These are phyloP conservation scores for Calephelis perditalis DNA, from an alignment of 2,888 invertebrate genomes.

Conservation along the genomic window DNA sequence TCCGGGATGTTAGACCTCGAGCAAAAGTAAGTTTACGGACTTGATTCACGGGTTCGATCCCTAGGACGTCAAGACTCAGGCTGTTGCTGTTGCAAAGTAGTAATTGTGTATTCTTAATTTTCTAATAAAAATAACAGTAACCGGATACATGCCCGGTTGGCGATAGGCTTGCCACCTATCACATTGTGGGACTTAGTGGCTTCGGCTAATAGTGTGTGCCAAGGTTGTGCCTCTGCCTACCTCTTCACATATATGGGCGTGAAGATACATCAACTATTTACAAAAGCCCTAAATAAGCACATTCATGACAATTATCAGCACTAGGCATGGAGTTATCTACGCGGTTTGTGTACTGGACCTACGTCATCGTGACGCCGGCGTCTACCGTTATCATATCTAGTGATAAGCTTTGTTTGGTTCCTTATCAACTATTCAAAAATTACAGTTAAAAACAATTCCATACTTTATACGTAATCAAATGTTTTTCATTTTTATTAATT, in stretches of 20 bases:
- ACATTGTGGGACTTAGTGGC: too few relatives aligned
- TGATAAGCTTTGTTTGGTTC: conserved; percentile 10
- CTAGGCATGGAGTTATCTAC: conserved; percentile 31
- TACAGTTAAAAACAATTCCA: conserved; percentile 10
- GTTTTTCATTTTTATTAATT: background rate
- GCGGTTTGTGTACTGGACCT: conserved; percentile 34
- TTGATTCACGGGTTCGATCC: too few relatives aligned
- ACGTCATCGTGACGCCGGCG: conserved; percentile 42
- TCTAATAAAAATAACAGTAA: too few relatives aligned
- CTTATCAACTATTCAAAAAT: conserved; percentile 5
- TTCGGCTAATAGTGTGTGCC: too few relatives aligned
- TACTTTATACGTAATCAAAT: background rate
- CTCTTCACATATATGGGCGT: background rate
- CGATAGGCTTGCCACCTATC: too few relatives aligned
- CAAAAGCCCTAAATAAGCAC: background rate
- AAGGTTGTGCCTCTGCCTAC: too few relatives aligned
- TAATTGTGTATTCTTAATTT: too few relatives aligned
- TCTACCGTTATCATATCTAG: conserved; percentile 24
- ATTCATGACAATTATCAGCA: conserved; percentile 24
- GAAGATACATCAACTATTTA: background rate
- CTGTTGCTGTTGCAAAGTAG: too few relatives aligned
- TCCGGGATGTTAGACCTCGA: too few relatives aligned
- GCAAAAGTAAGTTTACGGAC: too few relatives aligned
- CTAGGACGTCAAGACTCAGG: too few relatives aligned
- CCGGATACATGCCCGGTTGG: too few relatives aligned